phyloP scores from a whole-genome alignment of 2,888 invertebrate genomes.

The Stenolophus ochropezus region DNA sequence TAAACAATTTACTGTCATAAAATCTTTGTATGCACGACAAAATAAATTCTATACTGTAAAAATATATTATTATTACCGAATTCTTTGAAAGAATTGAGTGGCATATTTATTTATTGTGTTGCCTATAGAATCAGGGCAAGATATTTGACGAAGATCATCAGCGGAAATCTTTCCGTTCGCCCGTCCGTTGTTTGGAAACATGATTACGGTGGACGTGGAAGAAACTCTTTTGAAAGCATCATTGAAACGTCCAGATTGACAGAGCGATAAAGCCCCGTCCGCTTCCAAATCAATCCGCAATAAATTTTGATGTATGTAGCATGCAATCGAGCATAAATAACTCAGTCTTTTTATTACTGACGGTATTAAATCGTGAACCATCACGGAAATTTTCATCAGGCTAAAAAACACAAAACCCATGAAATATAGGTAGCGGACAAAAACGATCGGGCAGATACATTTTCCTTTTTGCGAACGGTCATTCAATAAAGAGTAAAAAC shows the following conservation, averaged over 20 bases:
- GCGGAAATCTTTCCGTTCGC: not conserved
- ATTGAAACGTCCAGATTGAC: constrained; percentile 18
- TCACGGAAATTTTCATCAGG: constrained; percentile 35
- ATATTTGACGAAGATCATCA: too few species aligned
- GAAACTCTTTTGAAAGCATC: not conserved
- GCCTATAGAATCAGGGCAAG: too few species aligned
- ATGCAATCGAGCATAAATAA: constrained; percentile 47
- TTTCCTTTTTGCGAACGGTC: constrained; percentile 53
- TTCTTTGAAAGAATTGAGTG: too few species aligned
- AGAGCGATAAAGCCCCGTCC: not conserved
- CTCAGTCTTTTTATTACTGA: constrained; percentile 21
- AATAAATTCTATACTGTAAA: too few species aligned
- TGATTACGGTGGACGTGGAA: not conserved
- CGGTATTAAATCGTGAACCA: constrained; percentile 46
- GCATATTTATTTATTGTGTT: too few species aligned
- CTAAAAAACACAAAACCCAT: constrained; percentile 37
- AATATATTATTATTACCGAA: too few species aligned
- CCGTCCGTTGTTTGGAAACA: not conserved
- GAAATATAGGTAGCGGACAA: constrained; percentile 44
- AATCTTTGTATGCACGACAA: too few species aligned
- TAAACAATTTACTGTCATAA: too few species aligned
- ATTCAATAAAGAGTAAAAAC: constrained; percentile 59
- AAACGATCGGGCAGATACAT: constrained; percentile 50
- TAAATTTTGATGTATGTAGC: constrained; percentile 21
- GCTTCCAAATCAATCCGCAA: constrained; percentile 2